Conservation (phyloP, 30 jellyfish, hydroid and myxozoan genomes). For the Morbakka virulenta region DNA sequence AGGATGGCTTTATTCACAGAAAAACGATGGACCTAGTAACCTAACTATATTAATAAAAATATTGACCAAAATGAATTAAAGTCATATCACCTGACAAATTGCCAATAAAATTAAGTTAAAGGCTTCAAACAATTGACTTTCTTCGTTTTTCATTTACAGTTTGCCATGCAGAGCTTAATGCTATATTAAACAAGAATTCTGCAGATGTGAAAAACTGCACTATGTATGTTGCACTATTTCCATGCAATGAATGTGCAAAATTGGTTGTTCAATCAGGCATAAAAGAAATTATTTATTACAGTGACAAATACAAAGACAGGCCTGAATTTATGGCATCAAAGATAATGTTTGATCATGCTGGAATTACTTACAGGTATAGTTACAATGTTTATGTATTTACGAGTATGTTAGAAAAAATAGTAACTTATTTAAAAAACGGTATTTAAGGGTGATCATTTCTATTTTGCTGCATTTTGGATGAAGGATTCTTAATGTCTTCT, state of each 20-base stretch:
- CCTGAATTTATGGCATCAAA: slow-evolving; percentile 86
- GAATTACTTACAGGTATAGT: slow-evolving; percentile 73
- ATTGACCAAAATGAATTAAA: too few relatives aligned
- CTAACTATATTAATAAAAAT: too few relatives aligned
- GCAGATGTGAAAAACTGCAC: slow-evolving; percentile 89
- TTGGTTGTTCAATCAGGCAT: slow-evolving; percentile 93
- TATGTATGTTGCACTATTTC: slow-evolving; percentile 91
- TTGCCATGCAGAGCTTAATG: slow-evolving; percentile 99
- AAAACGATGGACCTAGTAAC: too few relatives aligned
- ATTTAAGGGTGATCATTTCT: too few relatives aligned
- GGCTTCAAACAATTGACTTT: too few relatives aligned
- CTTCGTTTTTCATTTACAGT: too few relatives aligned
- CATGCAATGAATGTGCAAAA: slow-evolving; percentile 99
- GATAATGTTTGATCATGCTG: slow-evolving; percentile 84
- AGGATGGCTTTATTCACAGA: too few relatives aligned
- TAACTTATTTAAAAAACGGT: not conserved
- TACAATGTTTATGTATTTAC: not conserved
- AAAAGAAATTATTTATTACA: slow-evolving; percentile 81
- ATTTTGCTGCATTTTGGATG: too few relatives aligned
- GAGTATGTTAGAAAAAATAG: too few relatives aligned
- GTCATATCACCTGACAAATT: too few relatives aligned
- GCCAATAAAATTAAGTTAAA: too few relatives aligned
- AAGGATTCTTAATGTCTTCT: too few relatives aligned
- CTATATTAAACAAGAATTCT: slow-evolving; percentile 86
- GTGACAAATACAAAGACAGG: slow-evolving; percentile 80